Conservation (phyloP, 2,113 vertebrate species). For the Todiramphus chloris region DNA sequence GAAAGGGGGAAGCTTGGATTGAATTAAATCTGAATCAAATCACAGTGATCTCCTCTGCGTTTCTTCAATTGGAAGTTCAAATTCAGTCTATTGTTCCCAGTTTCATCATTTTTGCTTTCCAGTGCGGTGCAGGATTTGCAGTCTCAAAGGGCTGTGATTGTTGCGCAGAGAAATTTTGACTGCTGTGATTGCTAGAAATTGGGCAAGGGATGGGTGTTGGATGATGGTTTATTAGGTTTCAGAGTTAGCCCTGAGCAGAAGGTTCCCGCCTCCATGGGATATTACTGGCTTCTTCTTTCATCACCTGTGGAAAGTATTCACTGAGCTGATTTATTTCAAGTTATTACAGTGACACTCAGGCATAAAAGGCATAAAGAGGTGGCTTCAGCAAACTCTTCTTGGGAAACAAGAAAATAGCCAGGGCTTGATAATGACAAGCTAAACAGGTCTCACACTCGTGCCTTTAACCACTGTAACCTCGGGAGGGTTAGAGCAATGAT, state of each 20-base stretch:
- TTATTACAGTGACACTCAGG: neutral
- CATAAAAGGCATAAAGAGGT: neutral
- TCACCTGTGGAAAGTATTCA: neutral
- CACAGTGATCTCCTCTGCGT: neutral
- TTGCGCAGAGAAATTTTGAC: neutral
- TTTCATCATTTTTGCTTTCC: neutral
- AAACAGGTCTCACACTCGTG: neutral
- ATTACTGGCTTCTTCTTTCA: neutral
- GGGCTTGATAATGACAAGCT: neutral
- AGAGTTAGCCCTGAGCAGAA: neutral
- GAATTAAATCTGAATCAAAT: constrained; percentile 7
- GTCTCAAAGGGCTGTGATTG: neutral
- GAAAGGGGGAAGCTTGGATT: neutral
- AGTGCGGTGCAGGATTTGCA: neutral
- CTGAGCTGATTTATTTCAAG: neutral
- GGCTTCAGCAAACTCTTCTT: neutral
- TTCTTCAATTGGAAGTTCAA: constrained; percentile 37
- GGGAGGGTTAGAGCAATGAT: neutral
- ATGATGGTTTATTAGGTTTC: neutral
- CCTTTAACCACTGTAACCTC: neutral
- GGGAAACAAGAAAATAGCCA: neutral
- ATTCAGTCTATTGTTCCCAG: constrained; percentile 15
- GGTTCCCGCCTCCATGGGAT: neutral
- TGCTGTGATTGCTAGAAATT: neutral
- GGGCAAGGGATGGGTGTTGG: neutral